Evolutionary conservation across 2,888 invertebrate species (phyloP).

Genomic region (Calameuta filiformis): DNA sequence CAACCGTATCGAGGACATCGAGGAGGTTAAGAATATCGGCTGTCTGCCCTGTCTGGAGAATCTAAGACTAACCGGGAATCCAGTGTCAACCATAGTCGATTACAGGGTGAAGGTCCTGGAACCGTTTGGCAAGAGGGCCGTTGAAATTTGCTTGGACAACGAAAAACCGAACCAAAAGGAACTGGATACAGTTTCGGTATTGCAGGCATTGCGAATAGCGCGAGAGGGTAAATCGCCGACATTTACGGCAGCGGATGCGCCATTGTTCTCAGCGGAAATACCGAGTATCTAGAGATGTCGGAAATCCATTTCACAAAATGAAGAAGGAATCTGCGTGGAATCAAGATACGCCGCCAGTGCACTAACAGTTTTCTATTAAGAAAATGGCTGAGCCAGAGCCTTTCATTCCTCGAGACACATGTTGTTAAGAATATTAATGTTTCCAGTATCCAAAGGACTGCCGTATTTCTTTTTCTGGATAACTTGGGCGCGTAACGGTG

Average conservation of each 20-base stretch:
- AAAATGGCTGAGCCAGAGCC: background rate
- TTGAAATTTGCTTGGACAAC: conserved; percentile 88
- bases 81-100: conserved; percentile 86
- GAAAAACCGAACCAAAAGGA: conserved; percentile 89
- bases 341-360: background rate
- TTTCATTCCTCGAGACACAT: background rate
- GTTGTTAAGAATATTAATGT: background rate
- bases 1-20: conserved; percentile 83
- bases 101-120: conserved; percentile 92
- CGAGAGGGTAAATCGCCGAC: conserved; percentile 76
- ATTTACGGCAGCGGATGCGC: conserved; percentile 69
- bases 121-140: conserved; percentile 84
- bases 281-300: conserved; percentile 44
- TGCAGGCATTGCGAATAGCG: conserved; percentile 86
- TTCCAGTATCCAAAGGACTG: background rate
- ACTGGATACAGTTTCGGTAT: conserved; percentile 89
- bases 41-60: conserved; percentile 88
- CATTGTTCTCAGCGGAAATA: conserved; percentile 60
- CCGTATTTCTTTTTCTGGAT: background rate
- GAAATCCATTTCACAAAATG: background rate
- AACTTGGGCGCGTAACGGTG: background rate
- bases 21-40: conserved; percentile 84
- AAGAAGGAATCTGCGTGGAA: background rate
- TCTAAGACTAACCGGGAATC: conserved; percentile 89
- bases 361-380: background rate